Evolutionary conservation across 2,113 vertebrate species (phyloP).

Genomic region (Tragelaphus strepsiceros): DNA sequence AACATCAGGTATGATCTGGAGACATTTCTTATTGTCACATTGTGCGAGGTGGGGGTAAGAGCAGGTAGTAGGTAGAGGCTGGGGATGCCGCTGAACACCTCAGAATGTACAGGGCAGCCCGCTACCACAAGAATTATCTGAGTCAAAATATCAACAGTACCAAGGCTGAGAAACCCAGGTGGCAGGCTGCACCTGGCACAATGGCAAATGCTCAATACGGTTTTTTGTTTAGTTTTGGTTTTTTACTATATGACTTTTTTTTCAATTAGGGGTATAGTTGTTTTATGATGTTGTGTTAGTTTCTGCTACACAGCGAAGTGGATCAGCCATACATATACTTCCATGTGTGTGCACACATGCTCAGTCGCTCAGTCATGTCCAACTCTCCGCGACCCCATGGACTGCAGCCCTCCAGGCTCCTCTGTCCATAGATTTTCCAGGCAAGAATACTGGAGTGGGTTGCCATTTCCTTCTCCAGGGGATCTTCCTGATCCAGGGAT

Average conservation of each 20-base stretch:
- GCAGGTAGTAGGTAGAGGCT: neutral
- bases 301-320: neutral
- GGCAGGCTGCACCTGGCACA: neutral
- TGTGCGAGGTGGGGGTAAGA: neutral
- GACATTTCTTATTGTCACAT: neutral
- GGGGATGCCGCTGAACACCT: neutral
- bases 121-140: neutral
- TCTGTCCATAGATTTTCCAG: neutral
- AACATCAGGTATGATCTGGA: neutral
- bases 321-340: neutral
- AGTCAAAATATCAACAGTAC: neutral
- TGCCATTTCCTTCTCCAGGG: neutral
- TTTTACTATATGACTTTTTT: neutral
- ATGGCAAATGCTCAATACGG: neutral
- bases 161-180: neutral
- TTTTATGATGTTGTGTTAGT: neutral
- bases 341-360: neutral
- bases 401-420: neutral
- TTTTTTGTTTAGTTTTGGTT: neutral
- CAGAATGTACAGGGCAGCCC: neutral
- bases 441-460: neutral
- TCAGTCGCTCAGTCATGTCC: neutral
- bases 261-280: neutral
- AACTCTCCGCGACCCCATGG: neutral
- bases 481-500: neutral